Evolutionary conservation across 35 echinoderm and acorn worm genomes (phyloP), one percentile per base, ranked within the genome.

Genomic region (Stichopus chloronotus): DNA sequence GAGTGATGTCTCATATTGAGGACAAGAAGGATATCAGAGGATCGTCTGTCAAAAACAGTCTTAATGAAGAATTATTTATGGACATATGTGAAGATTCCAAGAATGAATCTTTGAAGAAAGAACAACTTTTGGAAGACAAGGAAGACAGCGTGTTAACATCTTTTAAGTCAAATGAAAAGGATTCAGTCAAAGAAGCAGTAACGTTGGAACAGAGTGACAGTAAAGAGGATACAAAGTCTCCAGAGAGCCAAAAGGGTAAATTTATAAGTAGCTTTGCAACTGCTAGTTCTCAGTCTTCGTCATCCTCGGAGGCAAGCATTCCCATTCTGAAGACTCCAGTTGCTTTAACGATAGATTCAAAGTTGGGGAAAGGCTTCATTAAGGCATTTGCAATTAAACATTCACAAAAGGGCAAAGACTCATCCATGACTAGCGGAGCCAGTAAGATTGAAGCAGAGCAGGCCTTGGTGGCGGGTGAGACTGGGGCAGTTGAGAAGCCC

Each of bases 21-120:
- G 22, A 88, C 8, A 8, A 63, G 58, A 20, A 88, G 57, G 58
- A 23, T 2, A 65, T 6, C 13, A 63, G 24, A 63, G 86, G 61
- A 8, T 7, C 24, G 0, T 88, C 86, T 88, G 86, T 58, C 19
- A 88, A 88, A 52, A 57, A 24, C 16, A 61, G 58, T 57, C 22
- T 88, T n/a, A 88, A 88, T 17, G 86, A 88, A 57, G 86, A 88
- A 58, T 57, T 88, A 9, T 88, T 88, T 52, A 88, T 88, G 86
- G 86, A 88, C 57, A 88, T 88, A 60, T 22, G 58, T 88, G 86
- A 52, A 52, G 86, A 88, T 91, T 9, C 63, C 8, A 78, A 91
- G 8, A 8, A 7, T 54, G 72, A 55, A 11, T n/a, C 88, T 54
- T 23, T 56, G 30, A 43, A 43, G 30, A 43, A 43, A 30, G 57